These are phyloP conservation scores for Acromyrmex echinatior DNA, from an alignment of 1,140 invertebrate species.

Conservation along the genomic window DNA sequence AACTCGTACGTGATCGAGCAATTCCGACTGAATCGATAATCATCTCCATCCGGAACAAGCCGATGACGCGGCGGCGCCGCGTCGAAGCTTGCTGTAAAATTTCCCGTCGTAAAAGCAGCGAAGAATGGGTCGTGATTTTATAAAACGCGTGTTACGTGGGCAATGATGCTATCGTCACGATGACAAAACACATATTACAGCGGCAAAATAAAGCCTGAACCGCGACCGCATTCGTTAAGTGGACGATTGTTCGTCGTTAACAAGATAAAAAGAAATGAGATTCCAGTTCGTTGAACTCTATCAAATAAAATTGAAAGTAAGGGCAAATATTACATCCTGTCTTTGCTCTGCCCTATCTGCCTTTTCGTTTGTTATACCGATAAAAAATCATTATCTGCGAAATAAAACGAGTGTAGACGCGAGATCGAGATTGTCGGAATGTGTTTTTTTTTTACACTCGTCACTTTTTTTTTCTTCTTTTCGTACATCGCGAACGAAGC, in stretches of 20 bases:
- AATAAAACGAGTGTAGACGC: not conserved
- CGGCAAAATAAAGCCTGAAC: constrained; percentile 20
- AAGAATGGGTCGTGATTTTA: constrained; percentile 56
- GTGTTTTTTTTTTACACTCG: not conserved
- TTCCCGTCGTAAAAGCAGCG: constrained; percentile 40
- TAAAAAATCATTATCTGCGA: constrained; percentile 1
- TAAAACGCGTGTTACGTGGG: constrained; percentile 47
- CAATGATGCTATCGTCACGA: constrained; percentile 47
- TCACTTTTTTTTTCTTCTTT: not conserved
- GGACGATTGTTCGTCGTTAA: constrained; percentile 25
- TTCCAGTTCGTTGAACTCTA: not conserved
- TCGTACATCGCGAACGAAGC: not conserved
- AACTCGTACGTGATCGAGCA: constrained; percentile 33
- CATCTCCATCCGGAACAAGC: constrained; percentile 15
- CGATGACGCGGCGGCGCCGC: constrained; percentile 48
- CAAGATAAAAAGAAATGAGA: constrained; percentile 38
- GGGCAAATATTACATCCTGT: not conserved
- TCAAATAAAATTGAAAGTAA: constrained; percentile 9
- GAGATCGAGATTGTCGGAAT: constrained; percentile 11
- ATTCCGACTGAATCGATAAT: constrained; percentile 58
- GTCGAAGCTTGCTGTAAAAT: constrained; percentile 36
- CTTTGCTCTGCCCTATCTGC: not conserved
- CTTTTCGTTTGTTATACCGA: not conserved
- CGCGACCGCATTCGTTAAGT: constrained; percentile 33
- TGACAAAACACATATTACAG: constrained; percentile 44